These are phyloP conservation scores for Champsocephalus esox DNA, from an alignment of 2,797 vertebrate genomes.

Conservation along the genomic window DNA sequence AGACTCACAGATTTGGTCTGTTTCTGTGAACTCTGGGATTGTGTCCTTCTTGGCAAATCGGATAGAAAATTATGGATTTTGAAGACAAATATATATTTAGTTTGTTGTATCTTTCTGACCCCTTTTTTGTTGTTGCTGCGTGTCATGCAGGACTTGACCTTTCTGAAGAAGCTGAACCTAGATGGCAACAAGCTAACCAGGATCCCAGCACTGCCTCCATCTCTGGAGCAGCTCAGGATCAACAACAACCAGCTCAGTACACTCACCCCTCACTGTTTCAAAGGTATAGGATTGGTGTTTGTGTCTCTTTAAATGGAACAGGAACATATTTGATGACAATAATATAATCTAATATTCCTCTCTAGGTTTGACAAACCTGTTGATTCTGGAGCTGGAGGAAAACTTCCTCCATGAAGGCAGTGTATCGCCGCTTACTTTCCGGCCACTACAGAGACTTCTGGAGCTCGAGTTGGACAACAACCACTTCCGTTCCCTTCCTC, in stretches of 20 bases:
- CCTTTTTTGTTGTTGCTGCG: background rate
- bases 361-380: conserved; percentile 82
- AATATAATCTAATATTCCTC: background rate
- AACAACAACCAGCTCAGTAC: conserved; percentile 81
- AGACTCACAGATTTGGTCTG: conserved; percentile 44
- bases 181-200: conserved; percentile 81
- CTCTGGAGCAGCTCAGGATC: conserved; percentile 86
- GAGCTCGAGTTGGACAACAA: conserved; percentile 83
- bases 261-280: conserved; percentile 76
- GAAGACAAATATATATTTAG: conserved; percentile 28
- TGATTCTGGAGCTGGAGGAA: conserved; percentile 82
- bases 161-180: conserved; percentile 84
- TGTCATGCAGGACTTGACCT: conserved; percentile 82
- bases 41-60: conserved; percentile 23
- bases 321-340: background rate
- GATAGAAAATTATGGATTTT: conserved; percentile 50
- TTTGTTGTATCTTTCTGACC: conserved; percentile 38
- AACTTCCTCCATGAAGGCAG: conserved; percentile 82
- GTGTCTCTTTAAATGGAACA: background rate
- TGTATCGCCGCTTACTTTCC: conserved; percentile 80
- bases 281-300: conserved; percentile 63
- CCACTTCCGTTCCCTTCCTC: conserved; percentile 79
- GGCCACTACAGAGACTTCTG: conserved; percentile 77
- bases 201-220: conserved; percentile 81
- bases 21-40: conserved; percentile 60